phyloP scores from a whole-genome alignment of 2,797 vertebrate species.

The Sylvilagus floridanus region DNA sequence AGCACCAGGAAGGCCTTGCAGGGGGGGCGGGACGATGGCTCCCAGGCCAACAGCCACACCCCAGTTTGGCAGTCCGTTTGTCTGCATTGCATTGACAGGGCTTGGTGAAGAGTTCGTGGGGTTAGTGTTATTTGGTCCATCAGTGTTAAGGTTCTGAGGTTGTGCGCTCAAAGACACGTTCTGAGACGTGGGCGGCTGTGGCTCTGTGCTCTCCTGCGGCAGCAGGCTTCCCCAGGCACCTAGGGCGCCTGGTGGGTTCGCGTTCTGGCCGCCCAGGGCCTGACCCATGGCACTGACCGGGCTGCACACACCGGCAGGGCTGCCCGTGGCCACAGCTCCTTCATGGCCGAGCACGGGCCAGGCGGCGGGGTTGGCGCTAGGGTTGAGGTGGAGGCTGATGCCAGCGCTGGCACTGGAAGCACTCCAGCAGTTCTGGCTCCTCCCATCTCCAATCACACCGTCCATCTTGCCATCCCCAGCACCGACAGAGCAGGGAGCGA shows the following conservation, averaged over 20 bases:
- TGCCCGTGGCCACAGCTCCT: conserved; percentile 90
- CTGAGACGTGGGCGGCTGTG: conserved; percentile 91
- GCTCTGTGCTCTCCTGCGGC: conserved; percentile 92
- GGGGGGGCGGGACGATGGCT: conserved; percentile 91
- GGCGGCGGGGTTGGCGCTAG: conserved; percentile 94
- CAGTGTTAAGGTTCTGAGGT: conserved; percentile 95
- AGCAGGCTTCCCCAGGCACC: conserved; percentile 93
- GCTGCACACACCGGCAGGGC: conserved; percentile 92
- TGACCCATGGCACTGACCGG: conserved; percentile 92
- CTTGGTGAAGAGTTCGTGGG: conserved; percentile 92
- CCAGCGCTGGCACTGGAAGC: conserved; percentile 91
- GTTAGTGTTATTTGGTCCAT: conserved; percentile 95
- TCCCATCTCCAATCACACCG: conserved; percentile 92
- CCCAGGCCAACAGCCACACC: conserved; percentile 92
- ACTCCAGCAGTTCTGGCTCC: conserved; percentile 93
- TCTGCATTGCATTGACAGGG: conserved; percentile 91
- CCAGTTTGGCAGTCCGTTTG: conserved; percentile 95
- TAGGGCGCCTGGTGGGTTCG: conserved; percentile 89
- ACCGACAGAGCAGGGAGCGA: conserved; percentile 88
- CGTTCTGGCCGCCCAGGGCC: conserved; percentile 90
- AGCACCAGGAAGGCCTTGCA: conserved; percentile 93
- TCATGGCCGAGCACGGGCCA: conserved; percentile 95
- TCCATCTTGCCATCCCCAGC: conserved; percentile 94
- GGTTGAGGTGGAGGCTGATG: conserved; percentile 94
- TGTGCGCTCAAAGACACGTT: conserved; percentile 95